Evolutionary conservation across 37 sponge, comb jelly and placozoan genomes (phyloP).

Genomic region (Cliona cf. orientalis): DNA sequence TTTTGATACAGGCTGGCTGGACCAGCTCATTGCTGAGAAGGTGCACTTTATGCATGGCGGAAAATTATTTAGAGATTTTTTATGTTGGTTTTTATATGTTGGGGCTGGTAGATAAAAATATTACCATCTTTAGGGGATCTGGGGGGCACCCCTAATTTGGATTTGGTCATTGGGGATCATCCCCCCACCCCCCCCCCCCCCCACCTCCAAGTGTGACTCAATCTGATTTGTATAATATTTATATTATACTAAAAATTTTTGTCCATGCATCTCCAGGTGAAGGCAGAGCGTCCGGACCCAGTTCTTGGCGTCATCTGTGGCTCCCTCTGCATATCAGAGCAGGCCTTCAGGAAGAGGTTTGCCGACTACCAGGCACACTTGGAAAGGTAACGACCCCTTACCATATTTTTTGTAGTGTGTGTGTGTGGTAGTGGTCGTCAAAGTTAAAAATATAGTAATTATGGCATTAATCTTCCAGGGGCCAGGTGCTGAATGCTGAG

Average conservation of each 20-base stretch:
- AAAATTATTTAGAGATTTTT: no score
- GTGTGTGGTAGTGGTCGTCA: background rate
- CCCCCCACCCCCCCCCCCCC: no score
- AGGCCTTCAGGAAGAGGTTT: slow-evolving; percentile 88
- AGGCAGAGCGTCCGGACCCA: slow-evolving; percentile 77
- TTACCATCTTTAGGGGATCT: background rate
- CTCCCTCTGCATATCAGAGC: slow-evolving; percentile 87
- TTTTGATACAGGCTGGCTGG: slow-evolving; percentile 95
- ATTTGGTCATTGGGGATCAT: background rate
- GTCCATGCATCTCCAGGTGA: background rate
- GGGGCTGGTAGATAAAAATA: background rate
- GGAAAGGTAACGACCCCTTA: slow-evolving; percentile 64
- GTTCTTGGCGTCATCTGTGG: slow-evolving; percentile 91
- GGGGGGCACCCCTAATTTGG: background rate
- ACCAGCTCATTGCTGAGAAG: slow-evolving; percentile 91
- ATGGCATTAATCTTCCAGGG: slow-evolving; percentile 63
- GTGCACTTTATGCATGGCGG: slow-evolving; percentile 57
- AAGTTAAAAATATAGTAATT: no score
- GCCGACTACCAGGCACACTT: slow-evolving; percentile 87
- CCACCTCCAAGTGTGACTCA: no score
- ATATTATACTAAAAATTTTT: background rate
- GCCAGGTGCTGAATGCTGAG: slow-evolving; percentile 92
- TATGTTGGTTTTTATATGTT: background rate
- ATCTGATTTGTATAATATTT: background rate
- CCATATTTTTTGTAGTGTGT: slow-evolving; percentile 8